Evolutionary conservation across 1,140 invertebrate genomes (phyloP).

Genomic region (Sarcophaga peregrina): DNA sequence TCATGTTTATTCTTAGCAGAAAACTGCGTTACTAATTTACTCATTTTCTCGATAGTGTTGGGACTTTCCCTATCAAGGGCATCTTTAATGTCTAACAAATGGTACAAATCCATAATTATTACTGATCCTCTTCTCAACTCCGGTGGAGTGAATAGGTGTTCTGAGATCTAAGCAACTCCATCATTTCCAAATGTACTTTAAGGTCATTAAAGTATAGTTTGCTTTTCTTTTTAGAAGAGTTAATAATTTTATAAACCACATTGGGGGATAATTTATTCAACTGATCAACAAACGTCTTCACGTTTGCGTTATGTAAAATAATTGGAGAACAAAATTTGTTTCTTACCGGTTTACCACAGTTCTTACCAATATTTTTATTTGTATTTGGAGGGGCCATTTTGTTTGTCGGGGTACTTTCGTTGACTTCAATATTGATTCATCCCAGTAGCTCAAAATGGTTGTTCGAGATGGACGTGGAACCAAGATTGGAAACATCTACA

Average conservation of each 20-base stretch:
- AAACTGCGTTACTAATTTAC: too few species aligned
- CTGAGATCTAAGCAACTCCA: neutral
- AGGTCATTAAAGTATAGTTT: too few species aligned
- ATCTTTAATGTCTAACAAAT: neutral
- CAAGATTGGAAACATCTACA: neutral
- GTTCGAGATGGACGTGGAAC: neutral
- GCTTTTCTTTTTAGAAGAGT: too few species aligned
- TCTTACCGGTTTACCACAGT: neutral
- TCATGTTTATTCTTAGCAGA: neutral
- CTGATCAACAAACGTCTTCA: too few species aligned
- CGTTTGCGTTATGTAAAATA: too few species aligned
- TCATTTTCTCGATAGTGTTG: neutral
- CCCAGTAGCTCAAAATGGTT: neutral
- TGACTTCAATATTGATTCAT: too few species aligned
- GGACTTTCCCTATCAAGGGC: neutral
- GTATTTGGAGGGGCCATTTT: neutral
- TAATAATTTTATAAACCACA: too few species aligned
- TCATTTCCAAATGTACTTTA: neutral
- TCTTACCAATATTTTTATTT: neutral
- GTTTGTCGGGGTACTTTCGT: neutral
- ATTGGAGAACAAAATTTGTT: neutral
- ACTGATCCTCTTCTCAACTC: neutral
- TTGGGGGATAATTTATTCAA: too few species aligned
- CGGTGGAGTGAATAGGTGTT: neutral
- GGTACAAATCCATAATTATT: neutral